A percentile compares a stretch with the other conserved stretches of the same genome.
phyloP scores from a whole-genome alignment of 1,140 invertebrate species.

The Lineus longissimus region DNA sequence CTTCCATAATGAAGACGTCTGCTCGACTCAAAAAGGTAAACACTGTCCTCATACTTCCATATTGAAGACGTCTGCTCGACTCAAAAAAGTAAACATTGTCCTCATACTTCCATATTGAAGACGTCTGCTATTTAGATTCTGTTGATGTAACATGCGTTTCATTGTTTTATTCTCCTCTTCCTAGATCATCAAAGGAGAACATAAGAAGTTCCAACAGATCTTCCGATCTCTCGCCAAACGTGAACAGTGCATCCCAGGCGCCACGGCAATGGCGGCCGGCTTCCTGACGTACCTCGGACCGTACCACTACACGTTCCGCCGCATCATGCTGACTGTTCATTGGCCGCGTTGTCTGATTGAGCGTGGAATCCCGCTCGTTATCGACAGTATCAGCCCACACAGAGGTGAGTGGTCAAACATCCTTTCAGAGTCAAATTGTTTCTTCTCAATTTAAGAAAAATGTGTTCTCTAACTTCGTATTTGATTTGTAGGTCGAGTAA shows the following conservation, averaged over 20 bases:
- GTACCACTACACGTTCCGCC: slow-evolving; percentile 48
- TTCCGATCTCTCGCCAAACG: slow-evolving; percentile 41
- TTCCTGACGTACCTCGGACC: slow-evolving; percentile 50
- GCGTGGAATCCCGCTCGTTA: slow-evolving; percentile 45
- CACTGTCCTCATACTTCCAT: too few relatives aligned
- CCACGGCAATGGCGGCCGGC: slow-evolving; percentile 46
- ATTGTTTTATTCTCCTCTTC: background rate
- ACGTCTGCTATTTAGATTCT: too few relatives aligned
- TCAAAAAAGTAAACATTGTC: too few relatives aligned
- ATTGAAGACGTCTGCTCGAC: too few relatives aligned
- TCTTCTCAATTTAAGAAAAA: too few relatives aligned
- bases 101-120: too few relatives aligned
- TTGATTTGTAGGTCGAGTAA: slow-evolving; percentile 37
- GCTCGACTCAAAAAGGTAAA: too few relatives aligned
- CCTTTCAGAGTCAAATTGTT: too few relatives aligned
- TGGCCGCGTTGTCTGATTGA: slow-evolving; percentile 52
- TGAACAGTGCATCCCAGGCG: slow-evolving; percentile 39
- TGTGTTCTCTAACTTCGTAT: too few relatives aligned
- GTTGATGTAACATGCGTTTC: too few relatives aligned
- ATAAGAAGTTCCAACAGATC: slow-evolving; percentile 46
- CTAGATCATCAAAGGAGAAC: slow-evolving; percentile 47
- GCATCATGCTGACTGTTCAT: slow-evolving; percentile 47
- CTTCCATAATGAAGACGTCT: too few relatives aligned
- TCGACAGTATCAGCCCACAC: slow-evolving; percentile 47
- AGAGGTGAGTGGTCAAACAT: slow-evolving; percentile 41